Evolutionary conservation across 1,140 invertebrate genomes (phyloP).

Genomic region (Drosophila nasuta): DNA sequence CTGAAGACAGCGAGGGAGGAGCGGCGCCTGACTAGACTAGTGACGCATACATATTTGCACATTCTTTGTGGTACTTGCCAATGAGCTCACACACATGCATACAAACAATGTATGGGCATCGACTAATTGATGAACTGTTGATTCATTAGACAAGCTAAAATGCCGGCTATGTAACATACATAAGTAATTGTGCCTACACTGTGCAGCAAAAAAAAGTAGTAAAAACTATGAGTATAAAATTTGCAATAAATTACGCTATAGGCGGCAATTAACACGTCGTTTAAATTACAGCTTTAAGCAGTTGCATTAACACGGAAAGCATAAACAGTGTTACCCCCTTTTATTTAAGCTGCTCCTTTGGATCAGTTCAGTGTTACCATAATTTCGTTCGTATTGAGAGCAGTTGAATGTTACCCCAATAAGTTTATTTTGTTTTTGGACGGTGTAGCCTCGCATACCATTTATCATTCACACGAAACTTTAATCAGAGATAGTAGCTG

Average conservation of each 20-base stretch:
- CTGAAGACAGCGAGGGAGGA: conserved; percentile 35
- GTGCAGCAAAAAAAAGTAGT: neutral
- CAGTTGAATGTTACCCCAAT: too few species aligned
- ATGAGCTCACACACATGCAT: conserved; percentile 19
- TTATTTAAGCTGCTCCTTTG: too few species aligned
- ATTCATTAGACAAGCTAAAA: conserved; percentile 47
- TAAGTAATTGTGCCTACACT: neutral
- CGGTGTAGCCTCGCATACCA: conserved; percentile 11
- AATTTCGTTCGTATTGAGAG: too few species aligned
- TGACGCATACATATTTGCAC: conserved; percentile 67
- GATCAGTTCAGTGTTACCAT: too few species aligned
- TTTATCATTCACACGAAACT: conserved; percentile 33
- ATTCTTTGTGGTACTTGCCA: conserved; percentile 70
- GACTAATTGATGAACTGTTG: conserved; percentile 56
- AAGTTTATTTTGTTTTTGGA: too few species aligned
- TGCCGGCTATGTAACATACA: conserved; percentile 39
- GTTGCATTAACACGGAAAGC: neutral
- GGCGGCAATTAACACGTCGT: neutral
- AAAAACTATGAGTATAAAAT: neutral
- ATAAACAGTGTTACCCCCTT: too few species aligned
- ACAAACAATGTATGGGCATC: conserved; percentile 16
- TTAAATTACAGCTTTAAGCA: neutral
- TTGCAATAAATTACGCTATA: conserved; percentile 5
- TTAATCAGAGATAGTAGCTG: conserved; percentile 36
- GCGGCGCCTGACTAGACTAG: conserved; percentile 66